Base-by-base conservation (phyloP, 2,888 invertebrate species). In the Barypeithes pellucidus region DNA sequence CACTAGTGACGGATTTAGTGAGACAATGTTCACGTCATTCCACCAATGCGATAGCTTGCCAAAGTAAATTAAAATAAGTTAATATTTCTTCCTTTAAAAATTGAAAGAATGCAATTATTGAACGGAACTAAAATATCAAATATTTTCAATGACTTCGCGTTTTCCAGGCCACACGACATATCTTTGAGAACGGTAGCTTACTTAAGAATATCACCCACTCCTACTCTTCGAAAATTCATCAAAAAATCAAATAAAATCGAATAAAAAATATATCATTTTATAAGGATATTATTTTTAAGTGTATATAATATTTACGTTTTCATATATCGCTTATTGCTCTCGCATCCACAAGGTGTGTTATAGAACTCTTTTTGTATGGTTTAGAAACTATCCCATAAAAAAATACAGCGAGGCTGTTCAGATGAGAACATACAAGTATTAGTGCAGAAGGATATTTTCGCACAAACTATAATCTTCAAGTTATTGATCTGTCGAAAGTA, bases 311-410 rank as follows among this genome's bases (percentile, higher is more conserved):
- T 66, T 68, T 65, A 67, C 18, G 67, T 67, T 67, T 63, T 67
- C 67, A 59, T 60, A 60, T 67, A 62, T 59, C 50, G 61, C 68
- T 73, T 73, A 73, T 73, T 73, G 73, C 73, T 73, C 50, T 65
- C 50, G 52, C 52, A 69, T 73, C 69, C 73, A 62, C 65, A 47
- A 71, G 67, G 41, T 45, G 59, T 69, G 52, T 63, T 62, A 45
- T 43, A 39, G n/a, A 50, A 50, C 36, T 63, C 29, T 16, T 22
- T 60, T 60, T 39, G 33, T 45, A 47, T 50, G 57, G 47, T 33
- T 62, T 69, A 69, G 22, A 57, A 47, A 62, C 36, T 41, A 63
- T 47, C 36, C 45, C 24, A 57, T 16, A 41, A 22, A 45, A 60
- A 65, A 20, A 33, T 16, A 2, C 29, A 29, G 7, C 29, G 54